Base-by-base conservation (phyloP, 2,113 vertebrate genomes). In the Corvus hawaiiensis region DNA sequence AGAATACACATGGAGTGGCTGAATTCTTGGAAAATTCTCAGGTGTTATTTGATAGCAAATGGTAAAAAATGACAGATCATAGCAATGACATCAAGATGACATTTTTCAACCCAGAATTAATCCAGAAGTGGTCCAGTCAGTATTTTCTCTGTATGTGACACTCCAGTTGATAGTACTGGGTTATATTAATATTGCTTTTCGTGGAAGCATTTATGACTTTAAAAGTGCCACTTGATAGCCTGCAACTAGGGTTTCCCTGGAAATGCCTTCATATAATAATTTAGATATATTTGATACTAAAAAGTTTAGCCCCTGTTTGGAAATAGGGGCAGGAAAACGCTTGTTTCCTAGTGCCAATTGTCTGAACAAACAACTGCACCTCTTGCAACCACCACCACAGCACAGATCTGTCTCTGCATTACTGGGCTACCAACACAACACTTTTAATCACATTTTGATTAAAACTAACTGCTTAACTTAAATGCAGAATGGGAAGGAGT, bases 121-220 rank as follows among this genome's bases (percentile, higher is more conserved):
- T 35, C 30, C 82, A 80, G 64, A 94, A 94, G 66, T 26, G 44
- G 54, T 82, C 83, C 49, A 94, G 30, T 55, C 79, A 87, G 84
- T 95, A 64, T 94, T 94, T 96, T 94, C 82, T 69, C 71, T 90
- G 23, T 72, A 68, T 4, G 9, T 85, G 90, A 87, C 56, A 68
- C 72, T 30, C 11, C 72, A 91, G 77, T 68, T 74, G 63, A 78
- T 80, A 64, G 49, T 46, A 87, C 39, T 66, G 77, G 27, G 44
- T 91, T 95, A 75, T 33, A 72, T 87, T 87, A 93, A 89, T 79
- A 95, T 32, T 78, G 51, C 28, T 92, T 93, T 91, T 75, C 49
- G 87, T 76, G 64, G 88, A 41, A 51, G 8, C 5, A 37, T 16
- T 54, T 71, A 33, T 66, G 27, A 77, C 17, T 67, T 81, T 21